phyloP scores from a whole-genome alignment of 2,113 vertebrate genomes.

The Nothoprocta pentlandii region DNA sequence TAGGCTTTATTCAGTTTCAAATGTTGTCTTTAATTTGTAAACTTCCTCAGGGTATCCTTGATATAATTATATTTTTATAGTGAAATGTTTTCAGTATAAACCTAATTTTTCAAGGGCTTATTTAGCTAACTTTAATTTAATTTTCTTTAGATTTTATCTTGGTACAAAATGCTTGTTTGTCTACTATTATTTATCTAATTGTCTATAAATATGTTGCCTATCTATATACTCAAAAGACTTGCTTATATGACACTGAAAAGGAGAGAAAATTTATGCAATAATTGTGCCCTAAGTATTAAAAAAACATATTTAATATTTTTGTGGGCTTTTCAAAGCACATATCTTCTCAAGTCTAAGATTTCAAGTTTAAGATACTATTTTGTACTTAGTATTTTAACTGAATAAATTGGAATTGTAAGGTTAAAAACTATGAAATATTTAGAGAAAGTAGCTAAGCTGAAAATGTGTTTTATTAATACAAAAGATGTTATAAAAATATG shows the following conservation, averaged over 20 bases:
- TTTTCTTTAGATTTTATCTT: background rate
- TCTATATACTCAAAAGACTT: background rate
- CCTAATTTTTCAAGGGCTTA: background rate
- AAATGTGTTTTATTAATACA: background rate
- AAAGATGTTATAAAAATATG: background rate
- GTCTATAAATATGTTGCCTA: background rate
- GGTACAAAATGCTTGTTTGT: background rate
- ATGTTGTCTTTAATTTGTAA: background rate
- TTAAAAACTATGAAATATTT: background rate
- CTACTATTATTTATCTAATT: background rate
- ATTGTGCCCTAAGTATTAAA: background rate
- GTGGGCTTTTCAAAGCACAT: background rate
- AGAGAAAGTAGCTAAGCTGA: background rate
- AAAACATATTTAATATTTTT: background rate
- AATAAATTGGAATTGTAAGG: background rate
- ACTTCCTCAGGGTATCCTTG: background rate
- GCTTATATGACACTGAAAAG: background rate
- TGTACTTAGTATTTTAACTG: background rate
- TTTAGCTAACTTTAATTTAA: background rate
- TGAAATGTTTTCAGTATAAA: background rate
- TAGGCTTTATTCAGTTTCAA: background rate
- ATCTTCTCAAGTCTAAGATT: background rate
- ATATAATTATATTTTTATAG: background rate
- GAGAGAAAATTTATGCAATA: background rate
- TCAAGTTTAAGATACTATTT: background rate